phyloP scores from a whole-genome alignment of 2,113 vertebrate species.

The Siniperca knerii region DNA sequence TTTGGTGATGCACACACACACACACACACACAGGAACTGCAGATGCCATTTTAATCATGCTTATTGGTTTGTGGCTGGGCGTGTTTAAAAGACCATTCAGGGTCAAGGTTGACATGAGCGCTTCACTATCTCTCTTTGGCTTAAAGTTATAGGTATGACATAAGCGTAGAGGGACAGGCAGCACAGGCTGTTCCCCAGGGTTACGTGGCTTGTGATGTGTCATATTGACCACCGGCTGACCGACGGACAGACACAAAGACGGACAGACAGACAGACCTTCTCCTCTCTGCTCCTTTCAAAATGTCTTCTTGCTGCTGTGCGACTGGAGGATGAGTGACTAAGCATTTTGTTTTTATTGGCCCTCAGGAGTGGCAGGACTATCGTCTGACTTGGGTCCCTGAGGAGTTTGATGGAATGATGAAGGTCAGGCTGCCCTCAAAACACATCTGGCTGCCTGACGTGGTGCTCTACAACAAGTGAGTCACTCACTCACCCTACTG shows the following conservation, averaged over 20 bases:
- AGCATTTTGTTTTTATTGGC: slow-evolving; percentile 41
- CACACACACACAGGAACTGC: not conserved
- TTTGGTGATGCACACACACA: slow-evolving; percentile 11
- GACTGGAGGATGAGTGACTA: slow-evolving; percentile 39
- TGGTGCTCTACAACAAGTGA: slow-evolving; percentile 99
- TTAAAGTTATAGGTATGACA: slow-evolving; percentile 20
- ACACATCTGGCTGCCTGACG: slow-evolving; percentile 98
- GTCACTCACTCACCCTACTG: slow-evolving; percentile 57
- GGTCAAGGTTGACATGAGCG: slow-evolving; percentile 38
- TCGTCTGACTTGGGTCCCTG: slow-evolving; percentile 93
- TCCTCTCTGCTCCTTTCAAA: slow-evolving; percentile 7
- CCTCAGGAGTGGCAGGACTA: slow-evolving; percentile 98
- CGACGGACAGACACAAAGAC: slow-evolving; percentile 10
- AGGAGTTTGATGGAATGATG: slow-evolving; percentile 97
- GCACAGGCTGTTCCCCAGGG: slow-evolving; percentile 35
- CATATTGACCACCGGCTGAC: slow-evolving; percentile 10
- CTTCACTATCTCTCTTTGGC: slow-evolving; percentile 5
- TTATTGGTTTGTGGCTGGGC: slow-evolving; percentile 45
- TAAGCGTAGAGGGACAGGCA: slow-evolving; percentile 26
- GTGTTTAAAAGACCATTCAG: slow-evolving; percentile 42
- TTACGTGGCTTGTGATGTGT: slow-evolving; percentile 6
- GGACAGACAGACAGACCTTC: slow-evolving; percentile 2
- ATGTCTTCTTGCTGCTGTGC: slow-evolving; percentile 5
- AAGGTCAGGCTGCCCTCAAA: slow-evolving; percentile 97
- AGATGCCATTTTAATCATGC: slow-evolving; percentile 47